phyloP scores from a whole-genome alignment of 1,140 invertebrate genomes.

The Diorhabda elongata region DNA sequence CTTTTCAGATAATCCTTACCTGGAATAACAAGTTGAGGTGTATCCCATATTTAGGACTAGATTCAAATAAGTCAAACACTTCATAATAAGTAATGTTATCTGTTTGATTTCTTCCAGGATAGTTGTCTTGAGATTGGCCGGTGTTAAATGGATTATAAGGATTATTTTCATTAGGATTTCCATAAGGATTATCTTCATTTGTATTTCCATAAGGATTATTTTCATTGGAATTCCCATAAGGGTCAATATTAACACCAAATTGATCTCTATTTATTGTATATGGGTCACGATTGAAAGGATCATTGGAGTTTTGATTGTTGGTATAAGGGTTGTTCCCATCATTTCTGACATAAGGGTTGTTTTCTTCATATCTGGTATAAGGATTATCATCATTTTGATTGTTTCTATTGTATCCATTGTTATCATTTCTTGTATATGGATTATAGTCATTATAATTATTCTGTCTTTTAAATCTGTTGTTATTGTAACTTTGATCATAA shows the following conservation, averaged over 20 bases:
- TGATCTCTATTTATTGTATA: conserved; percentile 37
- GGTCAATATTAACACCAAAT: conserved; percentile 44
- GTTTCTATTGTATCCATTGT: conserved; percentile 19
- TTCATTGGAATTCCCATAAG: conserved; percentile 32
- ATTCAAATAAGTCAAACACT: conserved; percentile 68
- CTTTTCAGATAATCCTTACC: conserved; percentile 45
- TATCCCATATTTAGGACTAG: conserved; percentile 60
- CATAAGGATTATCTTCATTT: conserved; percentile 7
- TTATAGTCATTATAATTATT: conserved; percentile 27
- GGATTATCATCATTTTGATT: conserved; percentile 29
- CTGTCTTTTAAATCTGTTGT: conserved; percentile 33
- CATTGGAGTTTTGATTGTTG: conserved; percentile 17
- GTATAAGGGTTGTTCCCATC: conserved; percentile 18
- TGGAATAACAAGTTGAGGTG: conserved; percentile 66
- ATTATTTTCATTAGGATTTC: neutral
- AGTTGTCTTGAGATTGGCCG: neutral
- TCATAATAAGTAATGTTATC: conserved; percentile 45
- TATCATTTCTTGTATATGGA: conserved; percentile 19
- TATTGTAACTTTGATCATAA: conserved; percentile 15
- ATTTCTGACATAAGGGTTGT: conserved; percentile 31
- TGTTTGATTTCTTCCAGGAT: conserved; percentile 16
- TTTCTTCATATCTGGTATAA: conserved; percentile 29
- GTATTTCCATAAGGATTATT: conserved; percentile 26
- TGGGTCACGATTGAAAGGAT: conserved; percentile 37
- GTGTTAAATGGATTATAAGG: neutral